Evolutionary conservation across 2,888 invertebrate species (phyloP).

Genomic region (Pyrrhia umbra): DNA sequence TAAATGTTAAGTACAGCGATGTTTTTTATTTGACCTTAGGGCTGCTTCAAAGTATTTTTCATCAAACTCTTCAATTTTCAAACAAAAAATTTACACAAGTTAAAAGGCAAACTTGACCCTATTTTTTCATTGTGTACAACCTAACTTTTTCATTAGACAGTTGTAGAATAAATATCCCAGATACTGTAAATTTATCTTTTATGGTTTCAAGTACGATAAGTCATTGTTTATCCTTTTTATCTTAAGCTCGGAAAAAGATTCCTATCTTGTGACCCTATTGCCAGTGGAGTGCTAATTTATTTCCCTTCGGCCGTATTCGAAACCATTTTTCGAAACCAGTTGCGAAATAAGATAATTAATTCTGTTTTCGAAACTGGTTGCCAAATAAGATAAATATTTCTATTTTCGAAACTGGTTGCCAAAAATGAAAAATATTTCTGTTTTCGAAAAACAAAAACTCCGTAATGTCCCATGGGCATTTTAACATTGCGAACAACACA

Average conservation of each 20-base stretch:
- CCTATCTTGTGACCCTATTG: too few relatives aligned
- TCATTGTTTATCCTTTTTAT: constrained; percentile 19
- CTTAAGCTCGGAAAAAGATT: background rate
- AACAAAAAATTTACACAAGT: constrained; percentile 19
- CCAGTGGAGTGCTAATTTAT: too few relatives aligned
- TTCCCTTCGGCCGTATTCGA: too few relatives aligned
- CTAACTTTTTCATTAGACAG: constrained; percentile 34
- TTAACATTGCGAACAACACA: too few relatives aligned
- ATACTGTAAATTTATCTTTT: constrained; percentile 35
- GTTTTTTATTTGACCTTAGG: constrained; percentile 27
- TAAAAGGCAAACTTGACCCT: constrained; percentile 14
- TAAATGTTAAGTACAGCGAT: constrained; percentile 25
- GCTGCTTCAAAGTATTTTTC: constrained; percentile 8
- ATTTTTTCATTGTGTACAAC: constrained; percentile 33
- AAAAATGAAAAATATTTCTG: too few relatives aligned
- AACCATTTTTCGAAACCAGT: too few relatives aligned
- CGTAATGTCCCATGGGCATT: too few relatives aligned
- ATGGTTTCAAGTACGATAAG: background rate
- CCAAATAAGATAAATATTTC: too few relatives aligned
- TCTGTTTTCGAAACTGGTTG: too few relatives aligned
- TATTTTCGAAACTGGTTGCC: too few relatives aligned
- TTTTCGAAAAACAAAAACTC: too few relatives aligned
- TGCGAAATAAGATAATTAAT: too few relatives aligned
- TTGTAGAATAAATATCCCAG: constrained; percentile 15
- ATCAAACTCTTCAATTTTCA: constrained; percentile 26